Conservation (phyloP, 2,888 invertebrate genomes). For the Autographa pulchrina region DNA sequence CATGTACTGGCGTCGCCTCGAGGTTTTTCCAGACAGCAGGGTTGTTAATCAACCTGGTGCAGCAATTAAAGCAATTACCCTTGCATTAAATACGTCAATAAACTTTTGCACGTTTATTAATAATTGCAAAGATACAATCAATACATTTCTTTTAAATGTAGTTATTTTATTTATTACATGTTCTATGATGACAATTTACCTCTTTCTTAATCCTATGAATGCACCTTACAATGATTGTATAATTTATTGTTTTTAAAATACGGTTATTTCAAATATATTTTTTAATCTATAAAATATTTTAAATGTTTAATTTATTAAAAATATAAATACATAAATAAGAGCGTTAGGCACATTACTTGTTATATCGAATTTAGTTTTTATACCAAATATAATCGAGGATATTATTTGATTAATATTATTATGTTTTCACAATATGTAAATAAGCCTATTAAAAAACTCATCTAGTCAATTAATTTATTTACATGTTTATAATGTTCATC, state of each 20-base stretch:
- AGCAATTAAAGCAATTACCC: conserved; percentile 49
- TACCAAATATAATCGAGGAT: background rate
- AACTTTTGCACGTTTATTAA: conserved; percentile 25
- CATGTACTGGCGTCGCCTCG: conserved; percentile 13
- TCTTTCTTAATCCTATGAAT: background rate
- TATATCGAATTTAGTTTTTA: background rate
- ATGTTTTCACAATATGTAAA: background rate
- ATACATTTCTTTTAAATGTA: conserved; percentile 3
- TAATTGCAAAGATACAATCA: conserved; percentile 15
- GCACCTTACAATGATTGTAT: no score
- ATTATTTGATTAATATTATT: background rate
- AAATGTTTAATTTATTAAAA: background rate
- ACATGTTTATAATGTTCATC: background rate
- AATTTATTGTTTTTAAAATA: no score
- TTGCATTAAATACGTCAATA: conserved; percentile 42
- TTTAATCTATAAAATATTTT: background rate
- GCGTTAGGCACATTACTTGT: background rate
- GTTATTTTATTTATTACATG: background rate
- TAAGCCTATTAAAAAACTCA: background rate
- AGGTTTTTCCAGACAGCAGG: conserved; percentile 37
- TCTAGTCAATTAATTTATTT: background rate
- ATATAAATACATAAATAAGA: background rate
- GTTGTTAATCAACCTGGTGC: conserved; percentile 39
- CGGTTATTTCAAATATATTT: background rate
- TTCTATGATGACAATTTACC: background rate